Conservation (phyloP, 1,140 invertebrate species). For the Plectrocnemia conspersa region DNA sequence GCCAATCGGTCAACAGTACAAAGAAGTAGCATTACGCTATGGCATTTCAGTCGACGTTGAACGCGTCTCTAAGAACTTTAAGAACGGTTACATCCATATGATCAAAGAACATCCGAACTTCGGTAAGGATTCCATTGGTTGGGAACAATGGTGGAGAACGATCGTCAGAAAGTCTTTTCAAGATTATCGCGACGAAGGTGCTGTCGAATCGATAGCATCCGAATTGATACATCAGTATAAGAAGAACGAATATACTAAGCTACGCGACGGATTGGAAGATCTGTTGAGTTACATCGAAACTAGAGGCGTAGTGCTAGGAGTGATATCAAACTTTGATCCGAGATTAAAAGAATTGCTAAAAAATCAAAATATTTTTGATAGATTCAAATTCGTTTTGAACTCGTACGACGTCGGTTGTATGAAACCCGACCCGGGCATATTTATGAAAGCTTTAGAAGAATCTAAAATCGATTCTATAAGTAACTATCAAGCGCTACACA, state of each 20-base stretch:
- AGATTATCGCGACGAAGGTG: slow-evolving; percentile 39
- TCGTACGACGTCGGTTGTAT: slow-evolving; percentile 68
- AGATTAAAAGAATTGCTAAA: slow-evolving; percentile 64
- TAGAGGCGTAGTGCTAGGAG: slow-evolving; percentile 57
- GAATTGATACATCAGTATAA: slow-evolving; percentile 64
- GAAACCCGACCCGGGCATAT: slow-evolving; percentile 74
- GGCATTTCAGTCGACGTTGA: slow-evolving; percentile 60
- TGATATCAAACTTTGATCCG: slow-evolving; percentile 87
- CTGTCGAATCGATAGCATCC: slow-evolving; percentile 49
- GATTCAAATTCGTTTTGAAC: slow-evolving; percentile 75
- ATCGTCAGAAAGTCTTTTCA: slow-evolving; percentile 64
- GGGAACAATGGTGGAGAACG: slow-evolving; percentile 76
- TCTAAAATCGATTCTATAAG: slow-evolving; percentile 43
- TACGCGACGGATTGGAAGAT: slow-evolving; percentile 58
- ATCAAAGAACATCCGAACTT: slow-evolving; percentile 72
- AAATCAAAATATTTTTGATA: slow-evolving; percentile 58
- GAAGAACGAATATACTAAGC: slow-evolving; percentile 66
- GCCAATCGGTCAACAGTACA: slow-evolving; percentile 70
- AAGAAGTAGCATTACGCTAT: slow-evolving; percentile 60
- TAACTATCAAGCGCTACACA: slow-evolving; percentile 67
- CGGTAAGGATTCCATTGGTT: slow-evolving; percentile 63
- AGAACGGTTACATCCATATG: slow-evolving; percentile 58
- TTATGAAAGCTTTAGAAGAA: slow-evolving; percentile 59
- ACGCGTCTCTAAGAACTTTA: slow-evolving; percentile 60
- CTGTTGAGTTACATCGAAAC: slow-evolving; percentile 58